Base-by-base conservation (phyloP, 2,888 invertebrate species). In the Poecilobothrus nobilitatus region DNA sequence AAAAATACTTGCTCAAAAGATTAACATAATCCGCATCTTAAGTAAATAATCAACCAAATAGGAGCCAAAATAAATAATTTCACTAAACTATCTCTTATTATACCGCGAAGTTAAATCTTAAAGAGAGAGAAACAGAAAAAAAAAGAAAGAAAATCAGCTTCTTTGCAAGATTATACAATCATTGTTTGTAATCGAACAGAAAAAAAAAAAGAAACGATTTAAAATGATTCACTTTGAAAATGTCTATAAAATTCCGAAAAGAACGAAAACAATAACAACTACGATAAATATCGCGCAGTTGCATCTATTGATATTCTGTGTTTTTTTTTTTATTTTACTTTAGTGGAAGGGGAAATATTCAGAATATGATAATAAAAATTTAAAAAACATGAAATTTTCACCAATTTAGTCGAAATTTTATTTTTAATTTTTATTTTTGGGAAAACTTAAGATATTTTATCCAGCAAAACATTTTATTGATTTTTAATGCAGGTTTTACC, bases 1-100 rank as follows among this genome's bases (percentile, higher is more conserved):
- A 53, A 53, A 53, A 18, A 53, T 12, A 53, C 18, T 37, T 10
- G 12, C 37, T 10, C 2, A 37, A 37, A 53, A 53, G 53, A 53
- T 53, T 53, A 53, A 53, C 53, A 53, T 53, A 53, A 53, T 53
- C 53, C 15, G 53, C 53, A 53, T 53, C 53, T 15, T 53, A 53
- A 53, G n/a, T 53, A 53, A 53, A 53, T 18, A 53, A 53, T 15
- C 15, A n/a, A 53, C 12, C 15, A 53, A 18, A 53, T 12, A 53
- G 53, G 15, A 53, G 18, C 15, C 53, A 53, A 53, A 53, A 53
- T 53, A 53, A 53, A 53, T 53, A 53, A 53, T 53, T 53, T 53
- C 9, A 53, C 53, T 53, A 53, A 4, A 27, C 9, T 15, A 9
- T 53, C 53, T 12, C 53, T 53, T 53, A 53, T 18, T 53, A 53